These are phyloP conservation scores for Crambe crambe DNA, from an alignment of 37 sponge, comb jelly and placozoan species.

Conservation along the genomic window DNA sequence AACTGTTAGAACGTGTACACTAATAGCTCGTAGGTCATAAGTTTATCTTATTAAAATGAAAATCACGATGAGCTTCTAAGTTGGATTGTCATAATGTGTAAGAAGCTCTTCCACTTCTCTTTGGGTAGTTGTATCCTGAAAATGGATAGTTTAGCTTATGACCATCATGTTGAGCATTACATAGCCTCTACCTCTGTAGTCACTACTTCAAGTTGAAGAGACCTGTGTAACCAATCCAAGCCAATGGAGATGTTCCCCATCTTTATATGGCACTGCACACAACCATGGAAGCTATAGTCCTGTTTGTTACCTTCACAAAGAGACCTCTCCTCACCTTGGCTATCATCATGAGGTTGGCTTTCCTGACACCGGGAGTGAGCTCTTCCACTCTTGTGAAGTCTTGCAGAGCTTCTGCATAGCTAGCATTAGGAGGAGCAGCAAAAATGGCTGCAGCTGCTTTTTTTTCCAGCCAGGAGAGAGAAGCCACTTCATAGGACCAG, in stretches of 20 bases:
- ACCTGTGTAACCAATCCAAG: slow-evolving; percentile 54
- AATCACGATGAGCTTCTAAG: too few species aligned
- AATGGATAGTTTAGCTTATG: not conserved
- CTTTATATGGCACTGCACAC: slow-evolving; percentile 55
- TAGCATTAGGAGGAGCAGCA: slow-evolving; percentile 60
- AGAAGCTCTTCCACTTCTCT: slow-evolving; percentile 31
- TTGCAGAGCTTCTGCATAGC: slow-evolving; percentile 49
- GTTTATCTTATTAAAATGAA: not conserved
- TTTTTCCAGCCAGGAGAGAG: slow-evolving; percentile 71
- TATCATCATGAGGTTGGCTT: slow-evolving; percentile 57
- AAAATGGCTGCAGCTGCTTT: slow-evolving; percentile 70
- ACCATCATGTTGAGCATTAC: not conserved
- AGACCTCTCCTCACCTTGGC: slow-evolving; percentile 60
- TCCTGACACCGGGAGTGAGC: slow-evolving; percentile 44
- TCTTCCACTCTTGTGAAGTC: slow-evolving; percentile 61
- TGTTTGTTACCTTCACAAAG: not conserved
- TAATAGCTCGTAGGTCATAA: not conserved
- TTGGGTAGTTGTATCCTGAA: slow-evolving; percentile 25
- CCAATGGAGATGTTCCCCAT: slow-evolving; percentile 16
- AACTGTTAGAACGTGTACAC: too few species aligned
- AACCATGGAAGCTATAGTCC: not conserved
- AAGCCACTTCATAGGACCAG: slow-evolving; percentile 76
- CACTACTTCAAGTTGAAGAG: slow-evolving; percentile 29
- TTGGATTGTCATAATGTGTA: too few species aligned
- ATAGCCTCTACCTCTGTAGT: slow-evolving; percentile 27